These are phyloP conservation scores for Scaptodrosophila lebanonensis DNA, from an alignment of 1,140 invertebrate genomes.

Conservation along the genomic window DNA sequence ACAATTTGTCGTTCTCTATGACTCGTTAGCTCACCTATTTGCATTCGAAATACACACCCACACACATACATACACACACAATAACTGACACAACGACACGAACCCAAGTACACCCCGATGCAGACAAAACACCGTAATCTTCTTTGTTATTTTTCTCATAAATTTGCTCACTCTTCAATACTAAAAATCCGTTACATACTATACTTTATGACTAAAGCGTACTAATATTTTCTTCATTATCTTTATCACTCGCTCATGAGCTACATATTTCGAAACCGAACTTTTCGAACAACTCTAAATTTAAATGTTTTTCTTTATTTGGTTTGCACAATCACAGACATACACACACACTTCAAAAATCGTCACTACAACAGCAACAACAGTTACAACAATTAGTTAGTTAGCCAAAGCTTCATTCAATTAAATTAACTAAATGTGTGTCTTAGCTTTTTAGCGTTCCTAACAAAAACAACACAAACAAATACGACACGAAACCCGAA, in stretches of 20 bases:
- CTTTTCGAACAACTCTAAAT: background rate
- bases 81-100: too few species aligned
- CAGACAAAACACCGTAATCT: conserved; percentile 13
- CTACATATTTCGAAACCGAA: background rate
- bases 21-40: conserved; percentile 26
- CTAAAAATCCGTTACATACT: background rate
- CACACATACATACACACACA: conserved; percentile 5
- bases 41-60: conserved; percentile 12
- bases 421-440: conserved; percentile 66
- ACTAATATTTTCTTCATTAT: conserved; percentile 5
- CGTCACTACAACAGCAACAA: conserved; percentile 29
- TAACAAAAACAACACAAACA: conserved; percentile 25
- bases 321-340: conserved; percentile 18
- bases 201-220: background rate
- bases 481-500: too few species aligned
- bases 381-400: conserved; percentile 55
- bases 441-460: conserved; percentile 63
- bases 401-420: conserved; percentile 65
- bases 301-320: conserved; percentile 30
- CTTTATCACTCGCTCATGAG: too few species aligned
- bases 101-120: too few species aligned
- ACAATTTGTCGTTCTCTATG: conserved; percentile 23
- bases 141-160: background rate
- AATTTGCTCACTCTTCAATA: background rate
- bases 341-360: conserved; percentile 16